Percentiles rank a stretch among this genome's conserved stretches.
phyloP scores from a whole-genome alignment of 2,888 invertebrate species.

The Leucania comma region DNA sequence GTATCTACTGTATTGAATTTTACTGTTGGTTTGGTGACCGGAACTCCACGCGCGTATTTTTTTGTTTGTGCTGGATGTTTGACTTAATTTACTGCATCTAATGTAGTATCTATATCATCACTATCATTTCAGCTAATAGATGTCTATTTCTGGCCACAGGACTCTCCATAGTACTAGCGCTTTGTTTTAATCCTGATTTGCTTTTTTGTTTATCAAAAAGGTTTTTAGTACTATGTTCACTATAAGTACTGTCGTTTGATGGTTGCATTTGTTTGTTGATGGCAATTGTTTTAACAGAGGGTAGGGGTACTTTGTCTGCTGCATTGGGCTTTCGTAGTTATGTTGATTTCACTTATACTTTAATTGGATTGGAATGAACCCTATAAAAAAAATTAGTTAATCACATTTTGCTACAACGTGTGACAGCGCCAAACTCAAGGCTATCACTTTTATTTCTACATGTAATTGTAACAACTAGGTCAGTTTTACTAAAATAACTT shows the following conservation, averaged over 20 bases:
- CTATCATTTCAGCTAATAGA: background rate
- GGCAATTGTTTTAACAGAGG: background rate
- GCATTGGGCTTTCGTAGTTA: background rate
- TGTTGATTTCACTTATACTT: background rate
- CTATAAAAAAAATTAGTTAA: background rate
- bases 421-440: conserved; percentile 10
- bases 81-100: background rate
- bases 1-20: too few species aligned
- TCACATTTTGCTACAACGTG: background rate
- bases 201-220: background rate
- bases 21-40: too few species aligned
- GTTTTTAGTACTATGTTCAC: too few species aligned
- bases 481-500: conserved; percentile 45
- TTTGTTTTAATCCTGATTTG: background rate
- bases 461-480: conserved; percentile 45
- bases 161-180: background rate
- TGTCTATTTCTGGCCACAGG: background rate
- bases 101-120: background rate
- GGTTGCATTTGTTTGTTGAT: background rate
- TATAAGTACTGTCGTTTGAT: background rate
- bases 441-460: conserved; percentile 17
- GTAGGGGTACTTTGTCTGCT: background rate
- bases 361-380: background rate
- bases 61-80: background rate
- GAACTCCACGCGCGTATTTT: too few species aligned